Evolutionary conservation across 2,888 invertebrate genomes (phyloP).

Genomic region (Drosophila robusta): DNA sequence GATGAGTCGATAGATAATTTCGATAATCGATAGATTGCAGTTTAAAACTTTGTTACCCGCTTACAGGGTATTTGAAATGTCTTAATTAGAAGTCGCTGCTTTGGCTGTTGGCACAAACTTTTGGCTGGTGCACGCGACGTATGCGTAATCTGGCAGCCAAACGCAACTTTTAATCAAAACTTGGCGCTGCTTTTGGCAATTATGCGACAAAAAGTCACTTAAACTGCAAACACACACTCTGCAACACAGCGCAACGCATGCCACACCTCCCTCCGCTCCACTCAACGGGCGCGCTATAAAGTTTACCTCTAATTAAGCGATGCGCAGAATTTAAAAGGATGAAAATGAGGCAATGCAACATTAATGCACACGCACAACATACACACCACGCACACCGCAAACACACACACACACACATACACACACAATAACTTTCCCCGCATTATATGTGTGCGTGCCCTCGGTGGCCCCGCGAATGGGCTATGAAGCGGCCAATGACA

Average conservation of each 20-base stretch:
- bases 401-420: conserved; percentile 1
- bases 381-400: conserved; percentile 8
- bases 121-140: conserved; percentile 42
- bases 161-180: conserved; percentile 72
- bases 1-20: too few species aligned
- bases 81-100: conserved; percentile 60
- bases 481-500: conserved; percentile 43
- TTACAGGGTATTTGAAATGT: conserved; percentile 43
- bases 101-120: conserved; percentile 35
- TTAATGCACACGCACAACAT: conserved; percentile 63
- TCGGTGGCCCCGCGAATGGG: conserved; percentile 42
- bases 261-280: background rate
- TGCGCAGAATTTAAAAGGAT: conserved; percentile 57
- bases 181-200: conserved; percentile 60
- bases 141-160: conserved; percentile 56
- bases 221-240: conserved; percentile 43
- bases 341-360: conserved; percentile 63
- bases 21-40: too few species aligned
- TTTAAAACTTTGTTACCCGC: background rate
- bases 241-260: background rate
- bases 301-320: conserved; percentile 69
- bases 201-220: conserved; percentile 68
- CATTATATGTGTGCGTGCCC: conserved; percentile 28
- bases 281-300: conserved; percentile 1
- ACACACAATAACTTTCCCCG: background rate